Base-by-base conservation (phyloP, 2,113 vertebrate species). In the Amphiprion ocellaris region DNA sequence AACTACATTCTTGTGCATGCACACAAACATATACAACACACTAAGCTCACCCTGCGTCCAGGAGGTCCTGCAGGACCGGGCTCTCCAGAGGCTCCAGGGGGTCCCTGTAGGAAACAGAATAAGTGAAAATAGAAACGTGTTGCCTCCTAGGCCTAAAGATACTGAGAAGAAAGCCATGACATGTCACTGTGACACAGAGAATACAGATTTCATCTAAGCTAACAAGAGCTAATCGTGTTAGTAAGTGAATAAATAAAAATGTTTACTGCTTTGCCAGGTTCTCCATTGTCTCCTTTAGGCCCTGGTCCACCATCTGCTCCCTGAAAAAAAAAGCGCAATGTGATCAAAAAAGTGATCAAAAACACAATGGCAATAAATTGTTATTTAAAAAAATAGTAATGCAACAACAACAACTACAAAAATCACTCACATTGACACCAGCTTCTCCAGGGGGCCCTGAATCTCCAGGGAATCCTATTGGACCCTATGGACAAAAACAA, bases 81-180 rank as follows among this genome's bases (percentile, higher is more conserved):
- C 44, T 99, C 97, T 76, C 97, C 97, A 4, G 96, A 96, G 49
- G 96, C 96, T 0, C 97, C 97, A 2, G 92, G 84, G 0, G 96
- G 95, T 46, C 97, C 97, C 97, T 99, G 56, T 10, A 84, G n/a
- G 65, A 10, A 69, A 70, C 16, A 73, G 1, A 5, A 28, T 8
- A 60, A 28, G 44, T 24, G 70, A 33, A 69, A 79, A 60, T 5
- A 72, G 16, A 74, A 81, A 56, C 24, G 15, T 1, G 2, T 72
- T 55, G 0, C n/a, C 24, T 50, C 2, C 16, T 4, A 30, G 23
- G 61, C 23, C 39, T 6, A 44, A 39, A 49, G 23, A 65, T 21
- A 55, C n/a, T 55, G 44, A 65, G 15, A 62, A 53, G 11, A 69
- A 60, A 55, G 1, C 26, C 4, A 60, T 69, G 37, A 33, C 28